Conservation (phyloP, 2,797 vertebrate genomes). For the Erethizon dorsatum region DNA sequence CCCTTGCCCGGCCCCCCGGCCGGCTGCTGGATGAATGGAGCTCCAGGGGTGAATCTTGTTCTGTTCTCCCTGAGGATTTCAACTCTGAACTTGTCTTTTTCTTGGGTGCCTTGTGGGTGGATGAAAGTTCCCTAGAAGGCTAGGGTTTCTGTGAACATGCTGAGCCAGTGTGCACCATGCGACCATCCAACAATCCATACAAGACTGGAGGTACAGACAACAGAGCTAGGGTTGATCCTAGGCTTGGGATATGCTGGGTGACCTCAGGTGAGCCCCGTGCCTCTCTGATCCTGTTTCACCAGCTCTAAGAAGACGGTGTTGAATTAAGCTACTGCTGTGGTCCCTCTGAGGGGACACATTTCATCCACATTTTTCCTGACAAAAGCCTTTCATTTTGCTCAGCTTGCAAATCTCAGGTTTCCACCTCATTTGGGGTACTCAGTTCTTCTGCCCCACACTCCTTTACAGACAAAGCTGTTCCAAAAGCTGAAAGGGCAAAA, state of each 20-base stretch:
- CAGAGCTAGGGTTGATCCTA: background rate
- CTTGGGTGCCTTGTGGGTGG: background rate
- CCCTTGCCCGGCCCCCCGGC: too few species aligned
- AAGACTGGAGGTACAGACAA: background rate
- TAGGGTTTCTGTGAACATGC: background rate
- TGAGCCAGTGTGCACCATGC: too few species aligned
- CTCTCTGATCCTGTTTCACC: background rate
- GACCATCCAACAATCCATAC: background rate
- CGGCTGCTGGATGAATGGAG: background rate
- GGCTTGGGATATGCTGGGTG: background rate
- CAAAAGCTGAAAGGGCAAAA: conserved; percentile 76
- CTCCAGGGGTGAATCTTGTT: background rate
- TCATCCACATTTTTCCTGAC: background rate
- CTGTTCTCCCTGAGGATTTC: background rate
- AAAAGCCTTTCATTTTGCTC: background rate
- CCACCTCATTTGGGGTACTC: background rate
- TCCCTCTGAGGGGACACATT: background rate
- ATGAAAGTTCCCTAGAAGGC: background rate
- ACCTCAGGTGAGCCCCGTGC: background rate
- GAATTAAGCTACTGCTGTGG: background rate
- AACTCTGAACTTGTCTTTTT: background rate
- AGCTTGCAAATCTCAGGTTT: conserved; percentile 15
- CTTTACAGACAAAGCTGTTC: background rate
- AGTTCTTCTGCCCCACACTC: background rate
- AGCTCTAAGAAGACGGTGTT: background rate